Conservation (phyloP, 2,797 vertebrate species). For the Anas bernieri region DNA sequence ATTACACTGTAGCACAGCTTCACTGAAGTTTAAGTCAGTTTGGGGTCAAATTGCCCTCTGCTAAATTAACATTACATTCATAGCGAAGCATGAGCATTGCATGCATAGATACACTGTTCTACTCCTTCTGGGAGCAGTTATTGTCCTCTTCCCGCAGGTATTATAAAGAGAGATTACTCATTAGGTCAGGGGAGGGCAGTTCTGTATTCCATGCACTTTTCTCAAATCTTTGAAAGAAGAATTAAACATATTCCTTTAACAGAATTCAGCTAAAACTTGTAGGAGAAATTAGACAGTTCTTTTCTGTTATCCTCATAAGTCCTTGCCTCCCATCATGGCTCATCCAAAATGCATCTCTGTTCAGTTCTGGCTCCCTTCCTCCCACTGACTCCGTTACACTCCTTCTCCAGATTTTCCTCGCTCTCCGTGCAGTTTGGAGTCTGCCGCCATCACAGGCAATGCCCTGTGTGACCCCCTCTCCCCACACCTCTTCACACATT, state of each 20-base stretch:
- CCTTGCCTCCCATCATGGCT: background rate
- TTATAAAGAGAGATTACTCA: background rate
- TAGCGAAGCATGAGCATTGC: background rate
- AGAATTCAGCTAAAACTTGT: background rate
- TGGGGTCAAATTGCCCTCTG: background rate
- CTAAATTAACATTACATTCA: background rate
- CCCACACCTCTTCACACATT: slow-evolving; percentile 51
- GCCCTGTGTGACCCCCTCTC: slow-evolving; percentile 45
- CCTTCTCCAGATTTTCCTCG: slow-evolving; percentile 18
- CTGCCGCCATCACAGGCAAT: background rate
- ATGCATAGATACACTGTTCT: background rate
- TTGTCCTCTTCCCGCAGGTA: background rate
- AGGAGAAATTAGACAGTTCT: background rate
- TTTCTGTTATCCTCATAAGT: background rate
- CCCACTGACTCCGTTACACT: rapidly evolving
- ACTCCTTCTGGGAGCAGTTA: background rate
- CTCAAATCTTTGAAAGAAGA: background rate
- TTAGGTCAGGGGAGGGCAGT: background rate
- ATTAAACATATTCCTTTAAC: background rate
- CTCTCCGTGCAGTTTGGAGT: background rate
- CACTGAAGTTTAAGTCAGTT: background rate
- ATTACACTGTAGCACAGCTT: background rate
- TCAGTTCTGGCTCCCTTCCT: background rate
- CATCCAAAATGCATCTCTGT: background rate
- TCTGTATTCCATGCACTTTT: background rate